phyloP scores from a whole-genome alignment of 2,888 invertebrate genomes.

The Thysanoteuthis rhombus region DNA sequence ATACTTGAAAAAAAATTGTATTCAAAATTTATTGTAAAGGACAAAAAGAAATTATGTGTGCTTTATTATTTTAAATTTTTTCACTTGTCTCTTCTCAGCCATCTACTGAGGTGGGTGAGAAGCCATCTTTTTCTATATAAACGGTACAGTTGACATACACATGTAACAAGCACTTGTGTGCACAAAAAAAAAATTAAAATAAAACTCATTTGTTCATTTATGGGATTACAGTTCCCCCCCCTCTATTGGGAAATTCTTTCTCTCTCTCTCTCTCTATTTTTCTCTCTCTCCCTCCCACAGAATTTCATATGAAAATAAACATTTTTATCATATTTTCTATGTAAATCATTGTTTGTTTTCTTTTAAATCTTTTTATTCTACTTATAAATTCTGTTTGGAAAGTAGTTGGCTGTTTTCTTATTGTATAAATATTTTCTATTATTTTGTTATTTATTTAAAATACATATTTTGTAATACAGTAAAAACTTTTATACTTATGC shows the following conservation, averaged over 20 bases:
- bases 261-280: background rate
- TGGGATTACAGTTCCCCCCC: background rate
- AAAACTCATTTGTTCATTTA: background rate
- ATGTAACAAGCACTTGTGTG: background rate
- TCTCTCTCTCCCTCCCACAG: background rate
- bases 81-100: background rate
- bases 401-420: background rate
- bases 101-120: background rate
- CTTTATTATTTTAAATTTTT: background rate
- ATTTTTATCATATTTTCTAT: conserved; percentile 12
- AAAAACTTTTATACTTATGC: too few species aligned
- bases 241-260: background rate
- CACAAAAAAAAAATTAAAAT: background rate
- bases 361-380: background rate
- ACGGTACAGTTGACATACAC: background rate
- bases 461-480: too few species aligned
- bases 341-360: conserved; percentile 12
- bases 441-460: background rate
- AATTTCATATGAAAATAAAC: background rate
- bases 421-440: background rate
- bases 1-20: background rate
- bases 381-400: background rate
- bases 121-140: background rate
- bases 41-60: background rate
- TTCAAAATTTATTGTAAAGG: background rate